These are phyloP conservation scores for Sebastes schlegelii DNA, from an alignment of 2,113 vertebrate species.

Conservation along the genomic window DNA sequence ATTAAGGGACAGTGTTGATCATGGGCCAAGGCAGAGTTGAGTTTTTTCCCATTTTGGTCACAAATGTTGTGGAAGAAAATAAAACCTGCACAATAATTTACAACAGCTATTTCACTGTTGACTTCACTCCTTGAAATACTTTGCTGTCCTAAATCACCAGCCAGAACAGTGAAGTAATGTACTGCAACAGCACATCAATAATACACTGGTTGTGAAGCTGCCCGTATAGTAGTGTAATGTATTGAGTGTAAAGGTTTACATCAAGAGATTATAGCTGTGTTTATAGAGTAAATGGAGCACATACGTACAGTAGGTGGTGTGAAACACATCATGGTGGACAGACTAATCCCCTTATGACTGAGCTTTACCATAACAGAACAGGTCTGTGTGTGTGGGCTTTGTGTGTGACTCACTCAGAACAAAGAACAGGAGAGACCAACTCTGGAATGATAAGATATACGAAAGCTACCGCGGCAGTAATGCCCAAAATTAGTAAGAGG, in stretches of 20 bases:
- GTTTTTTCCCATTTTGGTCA: slow-evolving; percentile 4
- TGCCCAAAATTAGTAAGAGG: slow-evolving; percentile 71
- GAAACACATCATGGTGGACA: neutral
- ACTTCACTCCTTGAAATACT: neutral
- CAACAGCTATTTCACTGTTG: neutral
- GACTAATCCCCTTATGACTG: slow-evolving; percentile 17
- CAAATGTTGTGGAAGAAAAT: neutral
- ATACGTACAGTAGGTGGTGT: neutral
- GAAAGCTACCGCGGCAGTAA: slow-evolving; percentile 52
- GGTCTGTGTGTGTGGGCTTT: slow-evolving; percentile 50
- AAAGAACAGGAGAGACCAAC: slow-evolving; percentile 32
- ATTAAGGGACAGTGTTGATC: neutral
- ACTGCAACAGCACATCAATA: neutral
- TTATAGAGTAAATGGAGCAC: slow-evolving; percentile 12
- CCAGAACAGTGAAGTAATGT: slow-evolving; percentile 17
- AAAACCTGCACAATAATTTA: neutral
- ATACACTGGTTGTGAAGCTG: neutral
- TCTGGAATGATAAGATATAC: slow-evolving; percentile 60
- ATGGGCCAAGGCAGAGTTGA: neutral
- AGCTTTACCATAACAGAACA: slow-evolving; percentile 66
- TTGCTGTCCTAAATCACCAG: neutral
- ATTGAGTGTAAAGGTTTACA: slow-evolving; percentile 21
- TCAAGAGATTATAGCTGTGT: slow-evolving; percentile 8
- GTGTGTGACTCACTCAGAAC: neutral
- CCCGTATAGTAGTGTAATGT: neutral